Evolutionary conservation across 2,113 vertebrate genomes (phyloP), one percentile per base, ranked within the genome.

Genomic region (Osmerus eperlanus): DNA sequence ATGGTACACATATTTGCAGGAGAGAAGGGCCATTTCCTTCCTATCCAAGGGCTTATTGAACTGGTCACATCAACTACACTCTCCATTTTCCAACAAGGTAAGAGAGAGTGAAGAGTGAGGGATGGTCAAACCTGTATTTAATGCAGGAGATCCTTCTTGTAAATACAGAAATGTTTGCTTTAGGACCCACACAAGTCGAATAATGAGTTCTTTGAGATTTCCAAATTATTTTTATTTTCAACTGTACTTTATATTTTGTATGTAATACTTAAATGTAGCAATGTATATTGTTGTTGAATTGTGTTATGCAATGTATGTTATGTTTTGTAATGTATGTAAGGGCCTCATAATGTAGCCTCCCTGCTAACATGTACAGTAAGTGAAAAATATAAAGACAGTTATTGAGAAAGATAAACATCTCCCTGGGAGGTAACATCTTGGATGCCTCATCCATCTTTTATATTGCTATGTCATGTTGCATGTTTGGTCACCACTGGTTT

Each of bases 1-100:
- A 89, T 99, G 92, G 94, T 99, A 90, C 94, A 95, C 87, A 96
- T 97, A 87, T 99, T 98, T 90, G 92, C 94, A 58, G 93, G 94
- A 55, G 96, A 99, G 80, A 94, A 95, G 73, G 93, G 91, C 47
- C 92, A 96, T 84, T 91, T 93, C 73, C 88, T 92, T 58, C 85
- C 94, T 70, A 94, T 99, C 79, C 90, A 91, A 85, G 90, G 91
- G 68, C 95, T 98, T 32, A 92, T 93, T 85, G 90, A 96, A 85
- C 91, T 95, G 8, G 84, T 98, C 88, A 96, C 95, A 55, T 94
- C 95, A 51, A 87, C 96, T 73, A 98, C 96, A 3, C 94, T 97
- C 71, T 88, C 92, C 55, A 90, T 98, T 74, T 99, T 98, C 89
- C 96, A 97, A 83, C 95, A 92, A 93, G 96, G 97, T 99, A 93